phyloP scores from a whole-genome alignment of 2,113 vertebrate species.

The Pachypanchax playfairii region DNA sequence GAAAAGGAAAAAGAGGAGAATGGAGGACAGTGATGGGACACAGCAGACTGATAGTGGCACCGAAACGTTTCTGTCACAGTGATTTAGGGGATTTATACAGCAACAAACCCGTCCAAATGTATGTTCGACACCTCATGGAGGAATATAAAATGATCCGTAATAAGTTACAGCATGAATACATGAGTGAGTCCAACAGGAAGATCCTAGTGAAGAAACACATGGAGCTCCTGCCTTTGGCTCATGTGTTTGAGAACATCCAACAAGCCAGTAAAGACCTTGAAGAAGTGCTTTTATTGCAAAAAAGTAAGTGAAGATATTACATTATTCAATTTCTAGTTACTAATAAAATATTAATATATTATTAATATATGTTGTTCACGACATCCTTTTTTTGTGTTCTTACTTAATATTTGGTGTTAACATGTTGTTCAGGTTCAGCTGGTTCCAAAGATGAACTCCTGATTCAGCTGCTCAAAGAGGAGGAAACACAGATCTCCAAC shows the following conservation, averaged over 20 bases:
- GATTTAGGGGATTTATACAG: constrained; percentile 43
- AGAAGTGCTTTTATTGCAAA: constrained; percentile 61
- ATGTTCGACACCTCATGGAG: constrained; percentile 54
- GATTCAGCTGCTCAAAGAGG: constrained; percentile 84
- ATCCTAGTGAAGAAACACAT: constrained; percentile 33
- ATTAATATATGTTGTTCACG: too few species aligned
- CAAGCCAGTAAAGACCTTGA: constrained; percentile 50
- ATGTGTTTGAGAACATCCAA: constrained; percentile 23
- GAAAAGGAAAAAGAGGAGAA: not conserved
- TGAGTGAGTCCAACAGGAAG: constrained; percentile 67
- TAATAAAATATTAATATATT: too few species aligned
- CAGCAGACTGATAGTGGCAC: not conserved
- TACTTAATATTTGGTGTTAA: too few species aligned
- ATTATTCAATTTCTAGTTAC: too few species aligned
- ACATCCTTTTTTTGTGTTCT: too few species aligned
- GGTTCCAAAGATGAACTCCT: constrained; percentile 80
- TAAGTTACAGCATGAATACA: constrained; percentile 41
- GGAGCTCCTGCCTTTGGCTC: constrained; percentile 55
- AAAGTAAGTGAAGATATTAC: constrained; percentile 43
- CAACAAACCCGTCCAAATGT: constrained; percentile 47
- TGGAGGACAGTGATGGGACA: constrained; percentile 44
- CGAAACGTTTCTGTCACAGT: constrained; percentile 23
- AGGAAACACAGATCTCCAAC: constrained; percentile 79
- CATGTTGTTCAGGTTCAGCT: constrained; percentile 40
- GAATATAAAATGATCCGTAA: constrained; percentile 36